Percentiles rank a stretch among this genome's conserved stretches.
These are phyloP conservation scores for Lucinisca nassula DNA, from an alignment of 2,888 invertebrate species.

Conservation along the genomic window DNA sequence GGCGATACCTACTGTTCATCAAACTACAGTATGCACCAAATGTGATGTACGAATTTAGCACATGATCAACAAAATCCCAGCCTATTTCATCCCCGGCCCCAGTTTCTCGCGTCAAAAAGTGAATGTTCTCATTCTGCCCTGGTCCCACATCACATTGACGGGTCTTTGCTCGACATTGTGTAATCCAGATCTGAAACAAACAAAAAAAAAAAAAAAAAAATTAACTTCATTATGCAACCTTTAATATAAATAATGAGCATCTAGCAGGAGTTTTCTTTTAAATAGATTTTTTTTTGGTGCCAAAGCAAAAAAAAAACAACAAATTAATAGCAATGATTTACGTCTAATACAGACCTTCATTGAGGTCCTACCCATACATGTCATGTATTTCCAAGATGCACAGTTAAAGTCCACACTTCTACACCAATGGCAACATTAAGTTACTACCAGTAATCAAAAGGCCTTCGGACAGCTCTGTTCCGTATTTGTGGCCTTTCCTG, in stretches of 20 bases:
- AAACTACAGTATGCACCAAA: not conserved
- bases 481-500: no score
- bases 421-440: no score
- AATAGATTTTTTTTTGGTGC: not conserved
- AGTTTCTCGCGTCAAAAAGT: not conserved
- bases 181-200: not conserved
- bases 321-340: not conserved
- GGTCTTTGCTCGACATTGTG: not conserved
- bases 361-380: not conserved
- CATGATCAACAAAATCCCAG: not conserved
- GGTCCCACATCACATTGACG: not conserved
- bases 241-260: no score
- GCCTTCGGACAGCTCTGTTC: no score
- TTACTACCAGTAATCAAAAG: no score
- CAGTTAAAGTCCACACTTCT: not conserved
- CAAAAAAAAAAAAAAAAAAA: not conserved
- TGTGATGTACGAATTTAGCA: not conserved
- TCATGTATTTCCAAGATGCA: not conserved
- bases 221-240: no score
- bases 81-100: not conserved
- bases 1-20: not conserved
- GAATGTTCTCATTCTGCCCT: not conserved
- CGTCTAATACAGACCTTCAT: not conserved
- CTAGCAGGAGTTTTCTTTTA: no score
- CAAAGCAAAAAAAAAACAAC: not conserved